A percentile compares a stretch with the other conserved stretches of the same genome.
Conservation (phyloP, 2,888 invertebrate species). For the Ormyrus labotus region DNA sequence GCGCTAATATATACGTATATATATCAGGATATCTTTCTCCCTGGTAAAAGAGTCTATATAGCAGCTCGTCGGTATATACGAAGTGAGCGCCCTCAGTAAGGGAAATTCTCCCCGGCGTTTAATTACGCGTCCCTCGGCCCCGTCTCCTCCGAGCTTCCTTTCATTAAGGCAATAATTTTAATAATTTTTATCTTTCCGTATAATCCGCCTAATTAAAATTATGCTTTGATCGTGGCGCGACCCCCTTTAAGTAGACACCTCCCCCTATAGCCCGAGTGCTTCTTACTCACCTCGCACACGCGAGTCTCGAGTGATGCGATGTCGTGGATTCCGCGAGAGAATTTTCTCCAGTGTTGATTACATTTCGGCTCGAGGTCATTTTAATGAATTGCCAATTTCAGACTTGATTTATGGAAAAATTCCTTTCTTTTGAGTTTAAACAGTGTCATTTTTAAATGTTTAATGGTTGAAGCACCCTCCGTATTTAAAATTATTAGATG, state of each 20-base stretch:
- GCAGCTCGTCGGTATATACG: not conserved
- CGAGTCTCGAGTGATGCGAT: not conserved
- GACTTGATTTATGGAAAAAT: too few species aligned
- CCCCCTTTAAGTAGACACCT: slow-evolving; percentile 42
- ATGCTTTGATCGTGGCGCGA: slow-evolving; percentile 72
- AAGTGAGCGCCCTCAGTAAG: slow-evolving; percentile 58
- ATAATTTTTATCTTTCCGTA: slow-evolving; percentile 75
- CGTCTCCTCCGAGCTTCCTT: slow-evolving; percentile 68
- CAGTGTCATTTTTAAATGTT: too few species aligned
- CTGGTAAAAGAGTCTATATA: not conserved
- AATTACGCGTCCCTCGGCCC: slow-evolving; percentile 73
- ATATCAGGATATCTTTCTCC: slow-evolving; percentile 27
- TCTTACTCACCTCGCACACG: slow-evolving; percentile 6
- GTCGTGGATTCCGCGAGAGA: not conserved
- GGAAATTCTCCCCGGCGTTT: slow-evolving; percentile 69
- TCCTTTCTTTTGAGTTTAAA: too few species aligned
- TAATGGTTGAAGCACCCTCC: too few species aligned
- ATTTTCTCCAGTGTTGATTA: too few species aligned
- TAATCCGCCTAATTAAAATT: slow-evolving; percentile 76
- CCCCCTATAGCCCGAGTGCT: slow-evolving; percentile 1
- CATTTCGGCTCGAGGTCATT: too few species aligned
- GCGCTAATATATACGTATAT: not conserved
- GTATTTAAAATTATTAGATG: too few species aligned
- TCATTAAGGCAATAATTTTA: slow-evolving; percentile 76
- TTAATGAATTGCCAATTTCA: too few species aligned